These are phyloP conservation scores for Brachyhypopomus gauderio DNA, from an alignment of 2,113 vertebrate genomes.

Conservation along the genomic window DNA sequence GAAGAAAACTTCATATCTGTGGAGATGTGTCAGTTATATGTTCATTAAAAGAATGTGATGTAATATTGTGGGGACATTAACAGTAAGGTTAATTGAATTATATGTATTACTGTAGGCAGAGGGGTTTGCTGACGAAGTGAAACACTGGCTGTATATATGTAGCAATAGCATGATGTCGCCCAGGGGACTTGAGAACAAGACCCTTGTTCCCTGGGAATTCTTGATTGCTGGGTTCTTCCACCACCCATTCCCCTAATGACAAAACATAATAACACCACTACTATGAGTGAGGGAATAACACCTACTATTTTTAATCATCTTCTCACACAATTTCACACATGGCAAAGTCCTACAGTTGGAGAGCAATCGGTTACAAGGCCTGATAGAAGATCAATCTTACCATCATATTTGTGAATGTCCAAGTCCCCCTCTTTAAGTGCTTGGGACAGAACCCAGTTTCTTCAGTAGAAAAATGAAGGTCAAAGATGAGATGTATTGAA, in stretches of 20 bases:
- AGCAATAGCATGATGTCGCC: constrained; percentile 60
- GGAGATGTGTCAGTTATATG: neutral
- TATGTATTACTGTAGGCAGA: constrained; percentile 60
- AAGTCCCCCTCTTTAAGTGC: constrained; percentile 44
- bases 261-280: neutral
- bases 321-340: neutral
- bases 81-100: neutral
- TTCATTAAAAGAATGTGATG: neutral
- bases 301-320: neutral
- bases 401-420: constrained; percentile 54
- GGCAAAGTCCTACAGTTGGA: neutral
- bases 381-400: constrained; percentile 36
- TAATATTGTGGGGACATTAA: neutral
- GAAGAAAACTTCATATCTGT: constrained; percentile 64
- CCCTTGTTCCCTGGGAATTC: constrained; percentile 53
- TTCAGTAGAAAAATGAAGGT: constrained; percentile 24
- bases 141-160: constrained; percentile 44
- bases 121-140: constrained; percentile 54
- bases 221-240: constrained; percentile 52
- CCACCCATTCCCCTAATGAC: constrained; percentile 57
- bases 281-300: too few species aligned
- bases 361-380: neutral
- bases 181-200: constrained; percentile 62
- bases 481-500: neutral
- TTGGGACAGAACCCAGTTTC: constrained; percentile 61